Base-by-base conservation (phyloP, 2,888 invertebrate species). In the Tanypteryx hageni region DNA sequence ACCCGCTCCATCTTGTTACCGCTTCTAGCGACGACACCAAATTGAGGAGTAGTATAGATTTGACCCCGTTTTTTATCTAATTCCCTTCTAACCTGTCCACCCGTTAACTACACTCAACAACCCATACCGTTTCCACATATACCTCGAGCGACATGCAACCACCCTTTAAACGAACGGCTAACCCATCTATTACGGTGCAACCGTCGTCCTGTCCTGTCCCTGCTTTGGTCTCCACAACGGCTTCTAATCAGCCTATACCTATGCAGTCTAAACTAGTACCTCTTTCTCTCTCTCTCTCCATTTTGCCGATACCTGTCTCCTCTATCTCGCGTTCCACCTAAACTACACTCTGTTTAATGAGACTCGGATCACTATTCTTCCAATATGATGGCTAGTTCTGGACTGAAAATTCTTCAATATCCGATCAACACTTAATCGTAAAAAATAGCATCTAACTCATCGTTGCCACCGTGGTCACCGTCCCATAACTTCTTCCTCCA, bases 41-140 rank as follows among this genome's bases (percentile, higher is more conserved):
- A 76, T 22, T 27, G 76, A 76, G 76, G 27, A 76, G 76, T 76
- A 27, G 76, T 44, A 44, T 44, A 27, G 76, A 22, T 76, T 22
- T 76, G 76, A 76, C 76, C 76, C 22, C 76, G 76, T 76, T 76
- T 76, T 22, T 22, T 13, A 76, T 76, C 76, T 76, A 76, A 76
- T 76, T 76, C 27, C 27, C 22, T 13, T 76, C 76, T 76, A 76
- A 76, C 76, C 27, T 27, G 76, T 76, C 22, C 76, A 22, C 13
- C 27, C 76, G 27, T 76, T 76, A 76, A 76, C 76, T 27, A 76
- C 76, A 22, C 76, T 27, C 76, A 22, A n/a, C 76, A 22, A 76
- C 22, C 76, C 76, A 22, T 22, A 76, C 76, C 76, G 27, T 76
- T 44, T 44, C 44, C 44, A 44, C 5, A 44, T 44, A 44, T 44